These are phyloP conservation scores for Odocoileus hemionus DNA, from an alignment of 2,113 vertebrate species.

Conservation along the genomic window DNA sequence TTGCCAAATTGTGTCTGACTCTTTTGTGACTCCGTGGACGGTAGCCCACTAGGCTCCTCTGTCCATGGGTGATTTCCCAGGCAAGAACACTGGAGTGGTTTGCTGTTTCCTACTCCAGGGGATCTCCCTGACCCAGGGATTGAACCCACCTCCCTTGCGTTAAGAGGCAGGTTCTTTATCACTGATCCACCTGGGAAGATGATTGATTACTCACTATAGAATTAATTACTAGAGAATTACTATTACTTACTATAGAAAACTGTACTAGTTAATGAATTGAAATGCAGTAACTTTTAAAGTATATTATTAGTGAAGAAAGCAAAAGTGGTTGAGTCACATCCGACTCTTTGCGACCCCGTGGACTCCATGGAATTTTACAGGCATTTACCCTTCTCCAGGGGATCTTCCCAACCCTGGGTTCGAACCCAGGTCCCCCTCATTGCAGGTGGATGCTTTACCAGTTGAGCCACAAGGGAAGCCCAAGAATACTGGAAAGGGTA, in stretches of 20 bases:
- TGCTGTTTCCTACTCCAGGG: neutral
- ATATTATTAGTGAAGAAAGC: neutral
- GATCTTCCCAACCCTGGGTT: neutral
- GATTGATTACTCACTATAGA: neutral
- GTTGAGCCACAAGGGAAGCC: neutral
- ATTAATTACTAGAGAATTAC: neutral
- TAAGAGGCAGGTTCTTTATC: neutral
- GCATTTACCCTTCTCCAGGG: neutral
- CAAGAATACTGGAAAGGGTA: neutral
- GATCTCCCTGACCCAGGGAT: neutral
- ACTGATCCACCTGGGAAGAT: neutral
- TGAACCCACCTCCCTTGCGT: neutral
- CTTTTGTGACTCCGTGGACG: neutral
- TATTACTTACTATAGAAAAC: neutral
- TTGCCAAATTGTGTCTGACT: neutral
- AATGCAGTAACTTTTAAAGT: neutral
- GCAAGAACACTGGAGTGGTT: neutral
- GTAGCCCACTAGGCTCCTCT: neutral
- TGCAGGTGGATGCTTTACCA: neutral
- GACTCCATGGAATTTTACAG: neutral
- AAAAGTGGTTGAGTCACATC: neutral
- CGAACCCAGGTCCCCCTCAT: neutral
- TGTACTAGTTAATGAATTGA: neutral
- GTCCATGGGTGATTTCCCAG: neutral
- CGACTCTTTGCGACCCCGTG: accelerated